Conservation (phyloP, 2,888 invertebrate genomes). For the Sarcophaga carnaria region DNA sequence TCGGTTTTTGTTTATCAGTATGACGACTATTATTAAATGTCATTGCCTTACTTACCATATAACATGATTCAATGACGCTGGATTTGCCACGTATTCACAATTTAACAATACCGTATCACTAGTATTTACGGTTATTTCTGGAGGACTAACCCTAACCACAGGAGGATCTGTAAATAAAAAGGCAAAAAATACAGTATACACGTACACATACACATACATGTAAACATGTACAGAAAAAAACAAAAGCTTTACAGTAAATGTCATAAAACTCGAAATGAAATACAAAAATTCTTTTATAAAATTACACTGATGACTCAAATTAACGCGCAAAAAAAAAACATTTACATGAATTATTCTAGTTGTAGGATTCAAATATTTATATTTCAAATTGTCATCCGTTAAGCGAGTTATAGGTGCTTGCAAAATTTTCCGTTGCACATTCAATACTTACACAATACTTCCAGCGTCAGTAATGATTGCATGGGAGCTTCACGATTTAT, state of each 20-base stretch:
- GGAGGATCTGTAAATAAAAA: slow-evolving; percentile 88
- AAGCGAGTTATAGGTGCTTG: background rate
- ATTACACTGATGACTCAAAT: background rate
- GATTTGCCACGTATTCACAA: slow-evolving; percentile 94
- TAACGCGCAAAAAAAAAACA: background rate
- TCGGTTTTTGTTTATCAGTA: no score
- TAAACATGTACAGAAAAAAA: background rate
- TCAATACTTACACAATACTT: slow-evolving; percentile 91
- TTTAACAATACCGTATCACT: slow-evolving; percentile 88
- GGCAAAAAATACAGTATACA: slow-evolving; percentile 6
- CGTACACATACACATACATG: background rate
- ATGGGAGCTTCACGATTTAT: slow-evolving; percentile 89
- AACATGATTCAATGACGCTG: slow-evolving; percentile 88
- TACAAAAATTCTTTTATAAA: background rate
- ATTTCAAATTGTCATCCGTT: background rate
- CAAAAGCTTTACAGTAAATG: slow-evolving; percentile 13
- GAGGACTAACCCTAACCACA: slow-evolving; percentile 89
- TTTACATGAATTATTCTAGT: background rate
- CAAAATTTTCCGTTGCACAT: slow-evolving; percentile 14
- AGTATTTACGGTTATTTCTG: slow-evolving; percentile 90
- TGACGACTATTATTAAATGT: no score
- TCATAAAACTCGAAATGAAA: slow-evolving; percentile 16
- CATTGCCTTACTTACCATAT: slow-evolving; percentile 85
- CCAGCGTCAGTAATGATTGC: slow-evolving; percentile 87
- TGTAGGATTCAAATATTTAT: no score